Base-by-base conservation (phyloP, 2,888 invertebrate species). In the Entomobrya multifasciata region DNA sequence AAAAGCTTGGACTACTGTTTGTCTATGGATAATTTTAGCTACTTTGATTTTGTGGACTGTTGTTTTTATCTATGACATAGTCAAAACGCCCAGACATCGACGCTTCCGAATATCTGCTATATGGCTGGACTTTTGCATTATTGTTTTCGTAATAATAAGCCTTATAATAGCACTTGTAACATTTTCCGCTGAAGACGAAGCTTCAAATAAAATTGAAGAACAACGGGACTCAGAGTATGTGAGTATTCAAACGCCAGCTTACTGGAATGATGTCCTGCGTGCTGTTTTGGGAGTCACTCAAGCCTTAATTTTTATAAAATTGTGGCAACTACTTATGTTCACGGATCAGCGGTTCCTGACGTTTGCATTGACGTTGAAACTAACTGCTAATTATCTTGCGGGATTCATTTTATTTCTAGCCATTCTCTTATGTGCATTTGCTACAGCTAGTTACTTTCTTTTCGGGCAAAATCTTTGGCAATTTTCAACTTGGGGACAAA, bases 281-380 rank as follows among this genome's bases (percentile, higher is more conserved):
- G 74, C 44, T 0, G 49, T 83, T 17, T 89, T 88, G 41, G 81
- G 88, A 47, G 20, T 86, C 3, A 78, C 87, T 0, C 88, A 83
- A 20, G 79, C 82, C 5, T 20, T 89, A 8, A 88, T 89, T 11
- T 87, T 88, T 17, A 47, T 89, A 5, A 86, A 88, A 41, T 47
- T 88, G 0, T 90, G 88, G 87, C 82, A 84, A 17, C 41, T 90
- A 30, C 17, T 90, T 13, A 85, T 89, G 47, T 81, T 80, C 41
- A 74, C 86, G 1, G 85, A 87, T 60, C 72, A 86, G 1, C 70
- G 88, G 10, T 89, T 89, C 44, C 74, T 87, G 0, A 85, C 88
- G 6, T 76, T 87, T 49, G 81, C 88, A 0, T 27, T 90, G 20
- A 89, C 90, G 0, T 49, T 90, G n/a, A 62, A 82, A 57, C 62